Evolutionary conservation across 2,797 vertebrate species (phyloP).

Genomic region (Petrocephalus sullivani): DNA sequence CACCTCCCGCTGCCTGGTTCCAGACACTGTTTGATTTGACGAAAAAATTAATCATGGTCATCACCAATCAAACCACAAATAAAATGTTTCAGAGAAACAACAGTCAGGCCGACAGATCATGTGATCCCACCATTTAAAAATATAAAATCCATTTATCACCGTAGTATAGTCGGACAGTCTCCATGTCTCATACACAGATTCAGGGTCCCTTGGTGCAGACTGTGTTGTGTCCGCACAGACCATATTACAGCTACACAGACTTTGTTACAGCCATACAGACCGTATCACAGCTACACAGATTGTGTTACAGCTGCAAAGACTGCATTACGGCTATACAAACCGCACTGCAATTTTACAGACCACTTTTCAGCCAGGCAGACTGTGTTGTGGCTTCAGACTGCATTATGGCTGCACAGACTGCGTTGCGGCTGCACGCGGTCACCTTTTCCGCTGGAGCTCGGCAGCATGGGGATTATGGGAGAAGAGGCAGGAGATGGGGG

Average conservation of each 20-base stretch:
- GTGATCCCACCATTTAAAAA: neutral
- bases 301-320: neutral
- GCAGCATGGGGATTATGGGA: constrained; percentile 89
- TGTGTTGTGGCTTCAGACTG: neutral
- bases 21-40: constrained; percentile 63
- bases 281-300: neutral
- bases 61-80: no score
- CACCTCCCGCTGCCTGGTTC: constrained; percentile 78
- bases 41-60: neutral
- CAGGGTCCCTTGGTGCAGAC: neutral
- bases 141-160: neutral
- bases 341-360: neutral
- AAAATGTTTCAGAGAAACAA: neutral
- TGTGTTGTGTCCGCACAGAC: neutral
- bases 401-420: neutral
- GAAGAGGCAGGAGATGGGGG: constrained; percentile 82
- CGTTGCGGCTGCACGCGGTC: neutral
- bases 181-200: neutral
- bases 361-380: neutral
- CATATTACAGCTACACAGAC: neutral
- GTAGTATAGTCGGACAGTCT: neutral
- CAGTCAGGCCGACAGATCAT: neutral
- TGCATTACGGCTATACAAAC: neutral
- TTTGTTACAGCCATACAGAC: neutral
- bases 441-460: constrained; percentile 86